A percentile compares a stretch with the other conserved stretches of the same genome.
phyloP scores from a whole-genome alignment of 2,797 vertebrate species.

The Sebastes vulpes region DNA sequence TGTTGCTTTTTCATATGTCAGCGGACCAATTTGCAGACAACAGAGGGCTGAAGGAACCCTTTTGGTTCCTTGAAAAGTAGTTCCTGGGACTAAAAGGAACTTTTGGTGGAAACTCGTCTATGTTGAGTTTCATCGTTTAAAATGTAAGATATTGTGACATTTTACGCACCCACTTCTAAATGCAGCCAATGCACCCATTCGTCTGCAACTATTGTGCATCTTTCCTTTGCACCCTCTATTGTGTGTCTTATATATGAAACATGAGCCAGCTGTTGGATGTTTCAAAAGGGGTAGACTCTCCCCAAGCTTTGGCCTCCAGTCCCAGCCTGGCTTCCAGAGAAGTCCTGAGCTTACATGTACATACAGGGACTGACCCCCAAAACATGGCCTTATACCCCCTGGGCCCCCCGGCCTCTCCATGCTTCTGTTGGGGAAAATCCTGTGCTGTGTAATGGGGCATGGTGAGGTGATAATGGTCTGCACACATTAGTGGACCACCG shows the following conservation, averaged over 20 bases:
- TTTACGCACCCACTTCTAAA: not conserved
- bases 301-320: not conserved
- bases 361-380: not conserved
- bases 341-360: not conserved
- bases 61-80: too few relatives aligned
- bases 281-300: constrained; percentile 6
- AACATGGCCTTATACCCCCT: not conserved
- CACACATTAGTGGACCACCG: constrained; percentile 43
- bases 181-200: not conserved
- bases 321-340: not conserved
- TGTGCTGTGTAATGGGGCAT: constrained; percentile 36
- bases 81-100: too few relatives aligned
- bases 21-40: too few relatives aligned
- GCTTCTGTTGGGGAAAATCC: not conserved
- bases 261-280: constrained; percentile 28
- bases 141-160: not conserved
- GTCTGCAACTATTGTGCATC: not conserved
- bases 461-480: constrained; percentile 57
- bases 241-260: constrained; percentile 1
- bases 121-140: not conserved
- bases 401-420: not conserved
- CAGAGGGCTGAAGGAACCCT: too few relatives aligned
- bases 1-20: too few relatives aligned
- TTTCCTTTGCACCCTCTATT: not conserved
- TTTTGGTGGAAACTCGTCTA: not conserved